phyloP scores from a whole-genome alignment of 2,113 vertebrate species.

The Equus przewalskii region DNA sequence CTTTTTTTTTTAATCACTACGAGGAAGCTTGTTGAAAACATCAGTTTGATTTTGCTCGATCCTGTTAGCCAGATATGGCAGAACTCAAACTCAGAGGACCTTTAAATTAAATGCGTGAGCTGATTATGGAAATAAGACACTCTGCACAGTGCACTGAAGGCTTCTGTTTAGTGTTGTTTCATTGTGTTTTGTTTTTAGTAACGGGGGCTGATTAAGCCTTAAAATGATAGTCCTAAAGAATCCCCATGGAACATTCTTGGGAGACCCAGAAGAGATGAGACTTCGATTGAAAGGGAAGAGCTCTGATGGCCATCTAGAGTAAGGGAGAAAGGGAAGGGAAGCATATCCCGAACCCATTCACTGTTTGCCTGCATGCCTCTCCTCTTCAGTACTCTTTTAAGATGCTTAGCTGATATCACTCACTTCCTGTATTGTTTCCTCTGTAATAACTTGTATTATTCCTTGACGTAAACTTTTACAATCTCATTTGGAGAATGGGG shows the following conservation, averaged over 20 bases:
- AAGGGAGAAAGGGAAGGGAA: neutral
- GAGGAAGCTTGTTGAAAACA: neutral
- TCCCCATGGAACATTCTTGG: neutral
- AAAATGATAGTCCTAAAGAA: neutral
- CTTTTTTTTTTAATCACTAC: neutral
- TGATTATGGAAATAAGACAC: neutral
- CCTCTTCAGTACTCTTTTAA: neutral
- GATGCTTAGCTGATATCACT: neutral
- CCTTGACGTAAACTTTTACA: neutral
- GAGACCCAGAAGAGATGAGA: neutral
- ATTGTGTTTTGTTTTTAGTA: neutral
- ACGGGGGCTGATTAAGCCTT: neutral
- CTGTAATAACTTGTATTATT: neutral
- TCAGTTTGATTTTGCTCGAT: neutral
- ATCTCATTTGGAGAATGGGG: neutral
- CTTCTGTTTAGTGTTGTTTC: neutral
- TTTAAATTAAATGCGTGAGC: conserved; percentile 30
- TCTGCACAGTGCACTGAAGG: neutral
- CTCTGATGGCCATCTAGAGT: neutral
- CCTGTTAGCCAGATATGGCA: neutral
- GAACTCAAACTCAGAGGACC: conserved; percentile 27
- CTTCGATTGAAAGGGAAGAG: neutral
- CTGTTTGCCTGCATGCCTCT: neutral
- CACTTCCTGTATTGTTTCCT: neutral
- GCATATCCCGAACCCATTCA: neutral